Percentiles rank a stretch among this genome's conserved stretches.
These are phyloP conservation scores for Acronicta leporina DNA, from an alignment of 2,888 invertebrate genomes.

Conservation along the genomic window DNA sequence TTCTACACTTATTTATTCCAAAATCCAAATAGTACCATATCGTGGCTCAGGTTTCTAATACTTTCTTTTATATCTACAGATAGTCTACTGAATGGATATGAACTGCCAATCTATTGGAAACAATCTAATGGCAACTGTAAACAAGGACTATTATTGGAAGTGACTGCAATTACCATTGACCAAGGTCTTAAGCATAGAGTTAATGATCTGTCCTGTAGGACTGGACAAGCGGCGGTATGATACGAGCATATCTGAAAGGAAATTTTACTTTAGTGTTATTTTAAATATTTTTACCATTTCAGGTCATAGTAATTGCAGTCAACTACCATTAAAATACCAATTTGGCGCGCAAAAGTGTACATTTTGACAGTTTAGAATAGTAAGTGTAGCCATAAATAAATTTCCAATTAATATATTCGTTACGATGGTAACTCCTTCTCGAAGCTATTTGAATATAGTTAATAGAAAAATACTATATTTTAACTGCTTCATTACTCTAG, in stretches of 20 bases:
- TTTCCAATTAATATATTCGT: not conserved
- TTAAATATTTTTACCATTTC: not conserved
- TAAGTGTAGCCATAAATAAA: not conserved
- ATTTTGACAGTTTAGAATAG: not conserved
- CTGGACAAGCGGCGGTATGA: constrained; percentile 69
- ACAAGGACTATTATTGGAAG: constrained; percentile 42
- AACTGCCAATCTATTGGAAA: constrained; percentile 9
- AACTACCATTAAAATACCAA: constrained; percentile 39
- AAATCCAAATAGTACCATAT: not conserved
- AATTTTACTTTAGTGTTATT: constrained; percentile 63
- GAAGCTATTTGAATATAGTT: not conserved
- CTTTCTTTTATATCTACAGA: not conserved
- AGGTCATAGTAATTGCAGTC: constrained; percentile 61
- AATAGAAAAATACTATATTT: not conserved
- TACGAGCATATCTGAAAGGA: constrained; percentile 84
- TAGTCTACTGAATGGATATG: constrained; percentile 1
- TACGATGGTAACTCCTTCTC: not conserved
- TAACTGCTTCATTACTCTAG: no score
- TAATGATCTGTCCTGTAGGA: constrained; percentile 76
- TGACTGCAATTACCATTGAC: constrained; percentile 82
- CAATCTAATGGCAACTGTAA: constrained; percentile 21
- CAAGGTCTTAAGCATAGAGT: constrained; percentile 74
- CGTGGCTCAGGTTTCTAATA: not conserved
- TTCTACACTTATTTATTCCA: not conserved
- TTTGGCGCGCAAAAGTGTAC: not conserved